Base-by-base conservation (phyloP, 37 sponge, comb jelly and placozoan species). In the Oopsacas minuta region DNA sequence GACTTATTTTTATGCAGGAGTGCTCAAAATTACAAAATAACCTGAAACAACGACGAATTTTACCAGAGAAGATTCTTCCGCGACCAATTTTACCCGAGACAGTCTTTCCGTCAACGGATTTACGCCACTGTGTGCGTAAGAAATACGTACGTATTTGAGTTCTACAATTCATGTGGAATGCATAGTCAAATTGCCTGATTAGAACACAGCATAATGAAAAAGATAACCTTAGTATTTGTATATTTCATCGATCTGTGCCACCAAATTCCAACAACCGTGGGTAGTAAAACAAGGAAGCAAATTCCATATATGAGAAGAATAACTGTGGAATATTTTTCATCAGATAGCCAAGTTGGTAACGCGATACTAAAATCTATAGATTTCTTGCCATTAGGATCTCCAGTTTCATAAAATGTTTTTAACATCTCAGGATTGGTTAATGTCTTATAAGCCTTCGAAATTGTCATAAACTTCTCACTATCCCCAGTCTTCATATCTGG, bases 281-380 rank as follows among this genome's bases (percentile, higher is more conserved):
- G 87, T 22, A 87, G 75, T n/a, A 84, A 84, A 5, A 87, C 28
- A 42, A 87, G 51, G n/a, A 87, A 83, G 23, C 83, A 37, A n/a
- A 52, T 22, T 1, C 83, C 87, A 39, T 84, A 87, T 3, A 85
- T 52, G 10, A 49, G 52, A 52, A 83, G 36, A 1, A 94, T 88
- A 86, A 88, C 89, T 23, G 89, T 39, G 0, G 94, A 94, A 52
- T 91, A 92, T 51, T 97, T 82, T 86, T 93, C 90, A 81, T 91
- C 92, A n/a, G 94, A 95, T 39, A 97, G 91, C 93, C 93, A 94
- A 10, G 95, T 87, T 0, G 99, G 99, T 36, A 97, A 88, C 36
- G 99, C 99, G 37, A 97, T 94, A 25, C 93, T 93, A 90, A 97
- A 94, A 25, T 82, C 89, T 23, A 87, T 82, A 36, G 90, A 85